Conservation (phyloP, 37 sponge, comb jelly and placozoan genomes). For the Chondrilla cf. caribensis region DNA sequence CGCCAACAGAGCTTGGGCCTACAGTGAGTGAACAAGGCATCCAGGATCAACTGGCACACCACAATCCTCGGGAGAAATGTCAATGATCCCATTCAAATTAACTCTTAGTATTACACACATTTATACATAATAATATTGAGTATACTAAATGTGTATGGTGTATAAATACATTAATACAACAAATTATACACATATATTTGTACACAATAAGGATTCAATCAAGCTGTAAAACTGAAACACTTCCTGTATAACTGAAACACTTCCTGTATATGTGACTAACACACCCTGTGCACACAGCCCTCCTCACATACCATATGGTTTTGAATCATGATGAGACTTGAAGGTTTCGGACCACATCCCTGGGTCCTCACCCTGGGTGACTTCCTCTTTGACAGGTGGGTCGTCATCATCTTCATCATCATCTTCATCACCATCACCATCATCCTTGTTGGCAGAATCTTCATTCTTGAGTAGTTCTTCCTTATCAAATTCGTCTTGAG, state of each 20-base stretch:
- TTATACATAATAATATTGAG: background rate
- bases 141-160: no score
- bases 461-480: slow-evolving; percentile 18
- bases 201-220: no score
- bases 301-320: slow-evolving; percentile 68
- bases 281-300: background rate
- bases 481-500: background rate
- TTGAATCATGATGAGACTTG: slow-evolving; percentile 93
- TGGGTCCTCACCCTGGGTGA: slow-evolving; percentile 35
- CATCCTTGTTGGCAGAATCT: background rate
- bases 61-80: background rate
- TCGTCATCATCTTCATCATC: slow-evolving; percentile 46
- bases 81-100: background rate
- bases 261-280: slow-evolving; percentile 1
- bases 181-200: no score
- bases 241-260: no score
- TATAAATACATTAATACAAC: no score
- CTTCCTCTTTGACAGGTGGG: background rate
- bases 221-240: no score
- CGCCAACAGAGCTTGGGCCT: slow-evolving; percentile 93
- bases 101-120: slow-evolving; percentile 4
- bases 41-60: background rate
- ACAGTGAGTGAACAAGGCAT: background rate
- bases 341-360: slow-evolving; percentile 95
- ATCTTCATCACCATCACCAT: slow-evolving; percentile 11